Evolutionary conservation across 2,888 invertebrate genomes (phyloP).

Genomic region (Julus scandinavius): DNA sequence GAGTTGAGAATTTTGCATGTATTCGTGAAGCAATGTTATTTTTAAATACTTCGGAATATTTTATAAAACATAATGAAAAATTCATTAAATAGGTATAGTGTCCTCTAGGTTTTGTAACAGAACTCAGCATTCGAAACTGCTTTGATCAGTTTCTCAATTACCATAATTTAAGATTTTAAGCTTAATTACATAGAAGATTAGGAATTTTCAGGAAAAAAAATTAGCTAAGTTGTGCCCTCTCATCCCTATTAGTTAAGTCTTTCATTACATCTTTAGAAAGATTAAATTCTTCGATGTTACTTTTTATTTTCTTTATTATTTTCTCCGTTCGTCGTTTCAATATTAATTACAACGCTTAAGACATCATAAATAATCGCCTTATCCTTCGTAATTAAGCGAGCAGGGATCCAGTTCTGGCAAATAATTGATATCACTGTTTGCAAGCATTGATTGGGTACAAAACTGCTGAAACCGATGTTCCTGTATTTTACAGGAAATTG

Average conservation of each 20-base stretch:
- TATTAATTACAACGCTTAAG: slow-evolving; percentile 23
- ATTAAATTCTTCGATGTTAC: not conserved
- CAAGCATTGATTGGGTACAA: slow-evolving; percentile 1
- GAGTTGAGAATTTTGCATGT: too few relatives aligned
- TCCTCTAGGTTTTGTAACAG: too few relatives aligned
- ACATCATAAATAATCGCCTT: slow-evolving; percentile 25
- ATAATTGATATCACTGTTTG: slow-evolving; percentile 40
- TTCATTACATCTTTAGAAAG: not conserved
- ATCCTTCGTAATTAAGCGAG: slow-evolving; percentile 20
- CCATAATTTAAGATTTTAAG: not conserved
- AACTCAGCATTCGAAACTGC: too few relatives aligned
- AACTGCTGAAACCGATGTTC: slow-evolving; percentile 19
- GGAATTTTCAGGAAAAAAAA: not conserved
- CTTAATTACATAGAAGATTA: not conserved
- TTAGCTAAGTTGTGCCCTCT: not conserved
- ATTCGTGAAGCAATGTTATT: too few relatives aligned
- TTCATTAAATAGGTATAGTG: too few relatives aligned
- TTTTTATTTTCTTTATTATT: slow-evolving; percentile 30
- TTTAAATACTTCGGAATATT: too few relatives aligned
- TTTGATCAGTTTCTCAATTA: too few relatives aligned
- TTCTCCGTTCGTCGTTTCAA: not conserved
- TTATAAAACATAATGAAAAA: too few relatives aligned
- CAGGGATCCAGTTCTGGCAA: not conserved
- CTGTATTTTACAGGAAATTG: slow-evolving; percentile 22
- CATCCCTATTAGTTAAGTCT: not conserved